These are phyloP conservation scores for Oryzias melastigma DNA, from an alignment of 2,113 vertebrate species.

Conservation along the genomic window DNA sequence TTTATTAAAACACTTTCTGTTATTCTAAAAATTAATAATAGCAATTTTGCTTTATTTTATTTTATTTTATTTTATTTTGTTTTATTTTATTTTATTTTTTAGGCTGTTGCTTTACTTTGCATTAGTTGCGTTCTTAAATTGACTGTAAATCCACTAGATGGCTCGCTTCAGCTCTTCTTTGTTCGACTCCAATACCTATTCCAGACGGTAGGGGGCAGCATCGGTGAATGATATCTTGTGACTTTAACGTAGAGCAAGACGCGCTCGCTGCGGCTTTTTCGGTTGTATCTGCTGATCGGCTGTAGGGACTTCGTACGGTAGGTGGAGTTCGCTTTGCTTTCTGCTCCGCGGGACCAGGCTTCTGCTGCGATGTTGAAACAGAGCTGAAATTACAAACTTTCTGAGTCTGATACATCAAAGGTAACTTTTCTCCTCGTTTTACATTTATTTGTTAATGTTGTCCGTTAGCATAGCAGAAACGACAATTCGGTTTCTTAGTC, in stretches of 20 bases:
- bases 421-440: conserved; percentile 33
- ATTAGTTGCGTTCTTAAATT: no score
- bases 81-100: no score
- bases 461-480: conserved; percentile 16
- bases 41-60: no score
- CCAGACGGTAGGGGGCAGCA: conserved; percentile 18
- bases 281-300: conserved; percentile 26
- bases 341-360: conserved; percentile 22
- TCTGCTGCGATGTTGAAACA: conserved; percentile 52
- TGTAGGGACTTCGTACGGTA: conserved; percentile 18
- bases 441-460: not conserved
- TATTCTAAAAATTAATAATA: no score
- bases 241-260: conserved; percentile 32
- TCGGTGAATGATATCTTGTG: fast-evolving
- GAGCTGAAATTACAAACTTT: conserved; percentile 42
- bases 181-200: not conserved
- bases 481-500: not conserved
- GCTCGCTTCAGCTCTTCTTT: not conserved
- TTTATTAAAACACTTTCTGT: no score
- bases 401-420: conserved; percentile 51
- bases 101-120: no score
- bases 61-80: no score
- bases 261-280: conserved; percentile 54
- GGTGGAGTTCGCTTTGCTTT: conserved; percentile 25
- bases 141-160: not conserved